Evolutionary conservation across 2,888 invertebrate genomes (phyloP), one percentile per base, ranked within the genome.

Genomic region (Pyrrhia umbra): DNA sequence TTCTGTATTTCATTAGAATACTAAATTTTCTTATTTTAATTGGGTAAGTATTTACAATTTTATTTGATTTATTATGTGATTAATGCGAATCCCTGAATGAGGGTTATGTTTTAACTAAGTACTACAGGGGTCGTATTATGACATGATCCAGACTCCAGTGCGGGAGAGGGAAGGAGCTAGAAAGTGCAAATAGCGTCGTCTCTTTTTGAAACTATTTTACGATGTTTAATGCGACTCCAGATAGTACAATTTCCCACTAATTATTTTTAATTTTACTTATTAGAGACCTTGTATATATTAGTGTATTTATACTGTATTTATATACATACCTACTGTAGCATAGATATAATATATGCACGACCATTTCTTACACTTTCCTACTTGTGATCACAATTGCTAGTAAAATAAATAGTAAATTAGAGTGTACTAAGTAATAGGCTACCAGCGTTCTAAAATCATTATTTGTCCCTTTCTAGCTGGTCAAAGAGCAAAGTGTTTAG

Each of bases 261-360:
- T 62, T 50, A 77, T 66, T 68, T 59, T 6, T 52, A 59, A 61
- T 71, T n/a, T 63, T 60, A 76, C 49, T 46, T 73, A 63, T 45
- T 73, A 77, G 60, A 49, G 65, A 81, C 80, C 81, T 76, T 88
- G 85, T 86, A 87, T 69, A 86, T 85, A 68, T 15, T 65, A 87
- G 46, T 57, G 65, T 68, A 79, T 85, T 85, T 85, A 79, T 85
- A 86, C 82, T 70, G 82, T 85, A 80, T 85, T 84, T 84, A 61
- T 82, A 82, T 80, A 74, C 61, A 82, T 80, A 74, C 61, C 20
- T 40, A 67, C 23, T 76, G 57, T 79, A 71, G 69, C 34, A 34
- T 34, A 34, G 13, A 34, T 34, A 34, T 34, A 34, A 23, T 68
- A 62, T 58, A 68, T 57, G 71, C 78, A 76, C 79, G 9, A 66